phyloP scores from a whole-genome alignment of 1,140 invertebrate genomes.

The Drosophila oshimai region DNA sequence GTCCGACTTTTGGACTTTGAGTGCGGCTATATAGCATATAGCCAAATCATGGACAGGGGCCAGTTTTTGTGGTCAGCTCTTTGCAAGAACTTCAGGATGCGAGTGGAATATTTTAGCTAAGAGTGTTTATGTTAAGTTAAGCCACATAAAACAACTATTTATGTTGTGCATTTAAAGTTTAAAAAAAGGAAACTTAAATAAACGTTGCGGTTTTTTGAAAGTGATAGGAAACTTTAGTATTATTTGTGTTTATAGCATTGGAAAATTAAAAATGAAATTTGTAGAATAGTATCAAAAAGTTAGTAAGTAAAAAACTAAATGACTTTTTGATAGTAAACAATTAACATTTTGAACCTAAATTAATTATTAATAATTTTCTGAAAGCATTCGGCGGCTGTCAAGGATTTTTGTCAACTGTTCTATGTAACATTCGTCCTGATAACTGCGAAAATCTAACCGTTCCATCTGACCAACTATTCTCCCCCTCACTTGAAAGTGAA shows the following conservation, averaged over 20 bases:
- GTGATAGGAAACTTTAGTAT: no score
- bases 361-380: no score
- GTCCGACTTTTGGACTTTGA: conserved; percentile 32
- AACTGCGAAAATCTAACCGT: conserved; percentile 48
- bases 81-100: conserved; percentile 14
- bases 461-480: no score
- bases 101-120: conserved; percentile 38
- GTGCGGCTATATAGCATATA: conserved; percentile 1
- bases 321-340: no score
- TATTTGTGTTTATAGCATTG: no score
- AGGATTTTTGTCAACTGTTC: conserved; percentile 62
- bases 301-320: no score
- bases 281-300: no score
- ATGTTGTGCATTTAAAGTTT: no score
- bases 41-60: conserved; percentile 17
- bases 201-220: no score
- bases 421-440: conserved; percentile 34
- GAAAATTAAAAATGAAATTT: no score
- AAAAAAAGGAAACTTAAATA: background rate
- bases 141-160: conserved; percentile 1
- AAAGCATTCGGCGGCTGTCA: conserved; percentile 1
- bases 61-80: conserved; percentile 13
- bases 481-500: conserved; percentile 35
- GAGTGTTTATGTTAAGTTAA: conserved; percentile 5
- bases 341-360: no score